Conservation (phyloP, 2,113 vertebrate species). For the Strix aluco region DNA sequence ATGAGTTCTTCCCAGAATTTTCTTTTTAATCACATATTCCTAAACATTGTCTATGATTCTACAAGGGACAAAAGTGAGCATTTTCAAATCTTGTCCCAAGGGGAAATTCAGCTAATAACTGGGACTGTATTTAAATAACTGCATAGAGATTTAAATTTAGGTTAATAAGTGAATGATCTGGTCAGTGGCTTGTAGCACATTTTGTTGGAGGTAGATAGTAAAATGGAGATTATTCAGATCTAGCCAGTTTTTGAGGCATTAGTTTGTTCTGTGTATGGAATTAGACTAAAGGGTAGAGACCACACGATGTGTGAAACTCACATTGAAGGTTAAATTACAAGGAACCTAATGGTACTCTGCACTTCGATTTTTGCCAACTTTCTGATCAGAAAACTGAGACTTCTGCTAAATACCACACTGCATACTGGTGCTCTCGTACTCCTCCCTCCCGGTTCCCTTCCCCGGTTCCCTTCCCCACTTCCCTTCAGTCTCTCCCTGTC, state of each 20-base stretch:
- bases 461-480: background rate
- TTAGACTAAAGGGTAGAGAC: background rate
- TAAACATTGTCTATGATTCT: background rate
- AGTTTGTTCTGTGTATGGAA: background rate
- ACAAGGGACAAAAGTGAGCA: background rate
- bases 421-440: background rate
- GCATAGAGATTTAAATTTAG: background rate
- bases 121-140: background rate
- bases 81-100: background rate
- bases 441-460: background rate
- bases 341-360: background rate
- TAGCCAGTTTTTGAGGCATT: background rate
- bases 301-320: background rate
- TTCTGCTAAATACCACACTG: background rate
- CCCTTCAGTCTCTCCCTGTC: background rate
- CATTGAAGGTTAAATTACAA: background rate
- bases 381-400: background rate
- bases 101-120: background rate
- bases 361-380: background rate
- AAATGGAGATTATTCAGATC: background rate
- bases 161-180: background rate
- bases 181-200: background rate
- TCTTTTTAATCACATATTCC: constrained; percentile 21
- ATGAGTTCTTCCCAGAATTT: constrained; percentile 25
- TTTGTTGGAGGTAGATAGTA: background rate